phyloP scores from a whole-genome alignment of 2,113 vertebrate species.

The Sorex fumeus region DNA sequence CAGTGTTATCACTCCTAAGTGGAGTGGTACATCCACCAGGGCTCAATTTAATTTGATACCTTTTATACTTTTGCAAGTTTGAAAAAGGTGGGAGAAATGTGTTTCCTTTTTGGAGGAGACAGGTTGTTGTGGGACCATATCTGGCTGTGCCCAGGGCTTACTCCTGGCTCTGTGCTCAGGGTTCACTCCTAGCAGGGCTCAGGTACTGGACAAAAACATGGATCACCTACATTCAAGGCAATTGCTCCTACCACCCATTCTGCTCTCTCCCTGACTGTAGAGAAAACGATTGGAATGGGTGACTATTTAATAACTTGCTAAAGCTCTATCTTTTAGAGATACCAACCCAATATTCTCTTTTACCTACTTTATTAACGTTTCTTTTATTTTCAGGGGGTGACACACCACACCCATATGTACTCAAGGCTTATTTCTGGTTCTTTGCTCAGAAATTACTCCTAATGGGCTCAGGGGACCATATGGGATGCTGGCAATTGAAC shows the following conservation, averaged over 20 bases:
- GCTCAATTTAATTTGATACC: background rate
- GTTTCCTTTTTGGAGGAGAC: background rate
- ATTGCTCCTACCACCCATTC: too few relatives aligned
- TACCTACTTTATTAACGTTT: conserved; percentile 7
- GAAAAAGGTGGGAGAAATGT: background rate
- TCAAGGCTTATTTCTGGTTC: too few relatives aligned
- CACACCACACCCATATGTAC: too few relatives aligned
- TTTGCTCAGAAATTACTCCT: too few relatives aligned
- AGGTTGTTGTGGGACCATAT: too few relatives aligned
- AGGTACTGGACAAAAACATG: too few relatives aligned
- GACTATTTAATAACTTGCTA: background rate
- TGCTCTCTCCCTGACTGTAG: too few relatives aligned
- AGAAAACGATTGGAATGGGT: conserved; percentile 2
- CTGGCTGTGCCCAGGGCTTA: too few relatives aligned
- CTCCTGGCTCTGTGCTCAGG: too few relatives aligned
- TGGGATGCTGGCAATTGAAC: too few relatives aligned
- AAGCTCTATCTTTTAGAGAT: conserved; percentile 10
- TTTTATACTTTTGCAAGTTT: background rate
- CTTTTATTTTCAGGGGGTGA: background rate
- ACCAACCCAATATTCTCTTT: background rate
- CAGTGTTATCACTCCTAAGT: background rate
- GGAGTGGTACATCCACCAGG: background rate
- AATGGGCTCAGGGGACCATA: too few relatives aligned
- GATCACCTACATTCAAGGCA: background rate
- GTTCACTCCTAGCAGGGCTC: too few relatives aligned